Percentiles rank a stretch among this genome's conserved stretches.
Conservation (phyloP, 1,140 invertebrate genomes). For the Anoplophora glabripennis region DNA sequence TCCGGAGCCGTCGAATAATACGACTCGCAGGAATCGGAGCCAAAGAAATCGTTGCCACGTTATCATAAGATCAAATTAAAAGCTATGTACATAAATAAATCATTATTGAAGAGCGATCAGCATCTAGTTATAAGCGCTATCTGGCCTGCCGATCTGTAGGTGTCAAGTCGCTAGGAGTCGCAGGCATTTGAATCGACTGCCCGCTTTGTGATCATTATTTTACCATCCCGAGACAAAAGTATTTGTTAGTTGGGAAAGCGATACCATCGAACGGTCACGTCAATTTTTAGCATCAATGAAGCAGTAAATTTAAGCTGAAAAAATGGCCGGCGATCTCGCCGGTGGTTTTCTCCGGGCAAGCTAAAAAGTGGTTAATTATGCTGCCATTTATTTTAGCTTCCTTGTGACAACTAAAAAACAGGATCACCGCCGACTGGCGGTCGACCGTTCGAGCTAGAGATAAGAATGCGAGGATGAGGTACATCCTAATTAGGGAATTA, state of each 20-base stretch:
- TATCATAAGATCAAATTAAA: too few relatives aligned
- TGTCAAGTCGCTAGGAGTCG: slow-evolving; percentile 18
- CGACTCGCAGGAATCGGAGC: too few relatives aligned
- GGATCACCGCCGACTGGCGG: too few relatives aligned
- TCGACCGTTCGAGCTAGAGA: too few relatives aligned
- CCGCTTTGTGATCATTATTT: slow-evolving; percentile 19
- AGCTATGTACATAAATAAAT: not conserved
- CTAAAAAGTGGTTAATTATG: too few relatives aligned
- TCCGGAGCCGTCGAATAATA: too few relatives aligned
- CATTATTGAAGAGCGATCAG: slow-evolving; percentile 7
- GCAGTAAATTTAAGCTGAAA: slow-evolving; percentile 5
- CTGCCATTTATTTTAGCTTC: too few relatives aligned
- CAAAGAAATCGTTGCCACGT: too few relatives aligned
- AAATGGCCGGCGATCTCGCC: not conserved
- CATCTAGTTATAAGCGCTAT: slow-evolving; percentile 4
- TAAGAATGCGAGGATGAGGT: too few relatives aligned
- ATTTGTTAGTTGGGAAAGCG: slow-evolving; percentile 3
- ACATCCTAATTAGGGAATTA: too few relatives aligned
- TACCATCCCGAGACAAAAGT: slow-evolving; percentile 18
- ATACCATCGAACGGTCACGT: slow-evolving; percentile 1
- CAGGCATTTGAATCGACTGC: slow-evolving; percentile 11
- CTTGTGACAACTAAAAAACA: too few relatives aligned
- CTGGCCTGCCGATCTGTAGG: slow-evolving; percentile 1
- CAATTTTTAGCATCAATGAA: slow-evolving; percentile 5
- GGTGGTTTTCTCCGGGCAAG: too few relatives aligned